Conservation (phyloP, 1,140 invertebrate species). For the Euura saliciscinereae region DNA sequence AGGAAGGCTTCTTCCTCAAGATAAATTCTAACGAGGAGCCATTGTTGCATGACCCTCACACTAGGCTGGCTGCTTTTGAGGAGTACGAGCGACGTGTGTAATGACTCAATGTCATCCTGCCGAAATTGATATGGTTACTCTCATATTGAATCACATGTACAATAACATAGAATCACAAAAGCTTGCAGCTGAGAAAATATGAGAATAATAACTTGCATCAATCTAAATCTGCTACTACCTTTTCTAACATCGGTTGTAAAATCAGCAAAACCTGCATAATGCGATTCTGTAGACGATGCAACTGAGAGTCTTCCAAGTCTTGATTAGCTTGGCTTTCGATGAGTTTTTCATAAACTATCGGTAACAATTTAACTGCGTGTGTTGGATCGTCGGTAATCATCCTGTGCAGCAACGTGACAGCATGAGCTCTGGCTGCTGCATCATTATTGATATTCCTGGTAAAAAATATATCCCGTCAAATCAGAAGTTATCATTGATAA, state of each 20-base stretch:
- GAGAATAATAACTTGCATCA: neutral
- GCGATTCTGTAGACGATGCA: slow-evolving; percentile 61
- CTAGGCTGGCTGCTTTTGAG: slow-evolving; percentile 69
- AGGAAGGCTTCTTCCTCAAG: slow-evolving; percentile 31
- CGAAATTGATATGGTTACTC: slow-evolving; percentile 34
- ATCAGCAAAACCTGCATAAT: slow-evolving; percentile 60
- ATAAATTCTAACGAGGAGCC: slow-evolving; percentile 59
- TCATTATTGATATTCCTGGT: slow-evolving; percentile 41
- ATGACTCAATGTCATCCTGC: slow-evolving; percentile 40
- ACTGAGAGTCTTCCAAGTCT: slow-evolving; percentile 61
- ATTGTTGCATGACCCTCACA: slow-evolving; percentile 70
- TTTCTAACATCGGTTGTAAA: slow-evolving; percentile 44
- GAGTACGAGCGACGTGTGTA: slow-evolving; percentile 54
- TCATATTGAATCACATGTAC: too few species aligned
- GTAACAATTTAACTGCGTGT: slow-evolving; percentile 29
- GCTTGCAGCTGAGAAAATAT: too few species aligned
- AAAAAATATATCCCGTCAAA: neutral
- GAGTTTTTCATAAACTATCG: slow-evolving; percentile 31
- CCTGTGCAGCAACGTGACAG: slow-evolving; percentile 33
- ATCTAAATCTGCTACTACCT: slow-evolving; percentile 37
- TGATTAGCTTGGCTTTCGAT: slow-evolving; percentile 43
- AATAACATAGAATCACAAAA: too few species aligned
- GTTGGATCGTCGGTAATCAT: slow-evolving; percentile 22
- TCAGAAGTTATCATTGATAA: too few species aligned
- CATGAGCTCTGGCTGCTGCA: slow-evolving; percentile 41